Evolutionary conservation across 2,113 vertebrate genomes (phyloP), one percentile per base, ranked within the genome.

Genomic region (Ranitomeya variabilis): DNA sequence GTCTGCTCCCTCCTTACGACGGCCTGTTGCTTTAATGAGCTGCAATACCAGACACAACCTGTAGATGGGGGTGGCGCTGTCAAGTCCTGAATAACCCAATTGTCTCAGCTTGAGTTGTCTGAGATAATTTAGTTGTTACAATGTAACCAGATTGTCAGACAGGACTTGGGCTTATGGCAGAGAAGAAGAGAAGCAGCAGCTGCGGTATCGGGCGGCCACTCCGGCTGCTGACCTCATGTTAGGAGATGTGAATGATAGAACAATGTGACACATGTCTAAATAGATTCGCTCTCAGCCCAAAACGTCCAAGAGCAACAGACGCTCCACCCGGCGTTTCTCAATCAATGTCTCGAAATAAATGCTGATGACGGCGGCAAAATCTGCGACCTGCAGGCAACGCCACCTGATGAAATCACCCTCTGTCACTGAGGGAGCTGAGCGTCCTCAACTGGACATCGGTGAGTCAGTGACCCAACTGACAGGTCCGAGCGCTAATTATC

Each of bases 341-440:
- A 31, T 26, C 78, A 7, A 23, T 54, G 23, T 55, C 76, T 55
- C 14, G 15, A 54, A 59, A 59, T 80, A 80, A 14, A 59, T 80
- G 8, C 54, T 62, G 31, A 26, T 64, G 80, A 82, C 31, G 9
- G 52, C 14, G 76, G 11, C 51, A n/a, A 13, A 19, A 78, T 21
- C 37, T 52, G 45, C 18, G 52, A 18, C n/a, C 16, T 9, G 26
- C 26, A 14, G 26, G 23, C 26, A 3, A 8, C 76, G 23, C 51
- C 80, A 81, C 59, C 80, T 81, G 57, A 64, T 81, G 80, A 37
- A 3, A 12, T 62, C 80, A 81, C 80, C 78, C 78, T 59, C 78
- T 18, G 19, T 14, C 6, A 37, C 14, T 81, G 26, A 37, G 80
- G 57, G 80, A 64, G 80, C 55, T 21, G 57, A 62, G 80, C 9